These are phyloP conservation scores for Sebastes minor DNA, from an alignment of 2,797 vertebrate species.

Conservation along the genomic window DNA sequence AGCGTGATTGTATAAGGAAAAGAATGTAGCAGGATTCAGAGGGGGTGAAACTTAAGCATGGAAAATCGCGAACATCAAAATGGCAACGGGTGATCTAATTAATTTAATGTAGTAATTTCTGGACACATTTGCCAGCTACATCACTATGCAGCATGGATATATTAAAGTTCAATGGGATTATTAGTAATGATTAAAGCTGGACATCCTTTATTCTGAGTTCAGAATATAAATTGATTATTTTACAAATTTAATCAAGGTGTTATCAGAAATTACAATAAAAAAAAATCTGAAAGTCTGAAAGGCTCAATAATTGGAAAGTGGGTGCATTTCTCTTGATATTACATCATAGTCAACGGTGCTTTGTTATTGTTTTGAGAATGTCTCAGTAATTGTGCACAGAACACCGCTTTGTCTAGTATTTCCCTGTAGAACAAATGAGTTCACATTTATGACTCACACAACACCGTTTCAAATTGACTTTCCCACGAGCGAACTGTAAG, in stretches of 20 bases:
- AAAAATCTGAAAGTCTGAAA: background rate
- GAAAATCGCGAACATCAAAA: slow-evolving; percentile 13
- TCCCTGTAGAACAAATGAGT: slow-evolving; percentile 17
- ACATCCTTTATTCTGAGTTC: background rate
- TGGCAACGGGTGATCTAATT: slow-evolving; percentile 9
- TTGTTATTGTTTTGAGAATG: slow-evolving; percentile 16
- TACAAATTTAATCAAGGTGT: background rate
- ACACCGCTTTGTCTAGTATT: slow-evolving; percentile 2
- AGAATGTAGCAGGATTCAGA: slow-evolving; percentile 24
- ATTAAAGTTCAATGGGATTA: background rate
- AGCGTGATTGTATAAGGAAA: slow-evolving; percentile 10
- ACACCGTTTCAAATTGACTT: slow-evolving; percentile 1
- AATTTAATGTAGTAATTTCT: background rate
- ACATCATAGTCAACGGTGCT: slow-evolving; percentile 8
- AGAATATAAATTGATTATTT: background rate
- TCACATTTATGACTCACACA: slow-evolving; percentile 6
- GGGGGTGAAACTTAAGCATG: slow-evolving; percentile 11
- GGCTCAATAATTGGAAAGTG: slow-evolving; percentile 7
- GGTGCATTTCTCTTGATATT: slow-evolving; percentile 1
- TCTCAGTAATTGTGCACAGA: slow-evolving; percentile 11
- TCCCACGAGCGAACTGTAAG: slow-evolving; percentile 21
- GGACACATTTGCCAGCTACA: background rate
- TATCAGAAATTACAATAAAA: background rate
- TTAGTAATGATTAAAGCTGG: background rate
- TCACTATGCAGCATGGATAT: background rate